These are phyloP conservation scores for Neopelma chrysocephalum DNA, from an alignment of 2,797 vertebrate species.

Conservation along the genomic window DNA sequence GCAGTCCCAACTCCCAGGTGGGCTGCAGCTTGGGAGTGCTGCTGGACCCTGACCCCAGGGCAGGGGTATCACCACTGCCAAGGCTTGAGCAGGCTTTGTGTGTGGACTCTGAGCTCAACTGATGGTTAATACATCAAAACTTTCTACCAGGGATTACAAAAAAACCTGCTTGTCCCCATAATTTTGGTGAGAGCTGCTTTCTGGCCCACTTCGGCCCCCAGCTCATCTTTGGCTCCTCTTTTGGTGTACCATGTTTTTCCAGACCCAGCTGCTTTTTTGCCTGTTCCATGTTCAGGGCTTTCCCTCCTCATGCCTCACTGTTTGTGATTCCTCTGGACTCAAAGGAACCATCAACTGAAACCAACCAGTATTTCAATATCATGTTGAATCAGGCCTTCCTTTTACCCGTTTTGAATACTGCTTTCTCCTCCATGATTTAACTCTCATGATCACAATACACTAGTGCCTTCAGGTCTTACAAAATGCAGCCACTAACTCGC, in stretches of 20 bases:
- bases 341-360: neutral
- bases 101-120: neutral
- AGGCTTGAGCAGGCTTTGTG: neutral
- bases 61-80: accelerated
- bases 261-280: neutral
- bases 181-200: neutral
- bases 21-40: neutral
- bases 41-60: neutral
- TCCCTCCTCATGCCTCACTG: neutral
- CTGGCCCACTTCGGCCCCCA: accelerated
- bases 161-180: neutral
- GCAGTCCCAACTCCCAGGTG: neutral
- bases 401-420: neutral
- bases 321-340: neutral
- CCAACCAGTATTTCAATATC: accelerated
- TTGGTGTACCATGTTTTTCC: neutral
- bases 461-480: neutral
- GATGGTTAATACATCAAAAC: neutral
- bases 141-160: neutral
- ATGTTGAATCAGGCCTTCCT: neutral
- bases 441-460: neutral
- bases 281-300: neutral
- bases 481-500: neutral
- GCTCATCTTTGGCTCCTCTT: neutral
- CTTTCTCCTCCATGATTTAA: neutral